Evolutionary conservation across 2,797 vertebrate genomes (phyloP).

Genomic region (Ispidina picta): DNA sequence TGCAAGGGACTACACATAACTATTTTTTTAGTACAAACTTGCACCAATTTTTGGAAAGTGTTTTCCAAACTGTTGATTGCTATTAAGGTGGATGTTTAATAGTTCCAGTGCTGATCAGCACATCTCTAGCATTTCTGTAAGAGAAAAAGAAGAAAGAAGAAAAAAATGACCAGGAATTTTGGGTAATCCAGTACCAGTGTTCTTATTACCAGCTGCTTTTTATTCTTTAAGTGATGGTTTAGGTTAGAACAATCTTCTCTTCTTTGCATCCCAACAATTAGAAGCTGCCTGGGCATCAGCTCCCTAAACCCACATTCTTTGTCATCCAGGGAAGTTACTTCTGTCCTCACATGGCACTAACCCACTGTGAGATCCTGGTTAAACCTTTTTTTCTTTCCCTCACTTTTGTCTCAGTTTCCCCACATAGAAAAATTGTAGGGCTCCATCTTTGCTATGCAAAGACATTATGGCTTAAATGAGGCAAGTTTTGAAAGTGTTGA

Average conservation of each 20-base stretch:
- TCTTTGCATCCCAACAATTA: neutral
- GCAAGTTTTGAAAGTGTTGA: neutral
- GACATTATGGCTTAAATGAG: neutral
- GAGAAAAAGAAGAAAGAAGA: neutral
- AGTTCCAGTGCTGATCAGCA: neutral
- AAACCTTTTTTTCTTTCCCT: neutral
- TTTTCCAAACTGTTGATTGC: neutral
- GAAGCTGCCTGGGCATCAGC: neutral
- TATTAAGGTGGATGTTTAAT: neutral
- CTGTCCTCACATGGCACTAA: neutral
- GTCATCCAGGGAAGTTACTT: neutral
- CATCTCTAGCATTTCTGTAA: neutral
- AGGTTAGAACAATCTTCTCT: neutral
- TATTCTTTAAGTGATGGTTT: neutral
- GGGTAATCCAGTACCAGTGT: neutral
- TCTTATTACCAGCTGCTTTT: neutral
- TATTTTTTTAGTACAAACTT: neutral
- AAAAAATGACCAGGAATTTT: neutral
- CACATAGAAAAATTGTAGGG: neutral
- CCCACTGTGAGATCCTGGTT: accelerated
- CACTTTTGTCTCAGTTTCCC: neutral
- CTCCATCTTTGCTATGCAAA: neutral
- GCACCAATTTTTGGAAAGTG: neutral
- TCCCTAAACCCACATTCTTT: neutral
- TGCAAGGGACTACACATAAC: neutral